Evolutionary conservation across 92 coral and sea anemone species (phyloP).

Genomic region (Phymanthus crucifer): DNA sequence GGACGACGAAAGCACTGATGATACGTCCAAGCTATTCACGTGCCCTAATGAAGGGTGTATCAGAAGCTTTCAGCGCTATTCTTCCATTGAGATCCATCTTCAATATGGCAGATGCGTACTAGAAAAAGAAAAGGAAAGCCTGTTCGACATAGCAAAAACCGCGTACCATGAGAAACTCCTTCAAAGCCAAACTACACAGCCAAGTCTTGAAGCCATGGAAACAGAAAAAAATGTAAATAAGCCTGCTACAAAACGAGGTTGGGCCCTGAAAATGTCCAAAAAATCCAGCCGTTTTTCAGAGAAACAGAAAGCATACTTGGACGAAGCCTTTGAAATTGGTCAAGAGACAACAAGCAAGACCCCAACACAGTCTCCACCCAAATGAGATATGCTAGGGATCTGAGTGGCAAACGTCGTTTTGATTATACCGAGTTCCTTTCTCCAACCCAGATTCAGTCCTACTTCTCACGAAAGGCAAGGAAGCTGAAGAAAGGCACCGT

Average conservation of each 20-base stretch:
- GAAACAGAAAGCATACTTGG: conserved; percentile 16
- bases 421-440: conserved; percentile 34
- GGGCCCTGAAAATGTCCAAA: conserved; percentile 24
- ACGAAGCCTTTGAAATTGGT: conserved; percentile 10
- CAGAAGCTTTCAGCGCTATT: conserved; percentile 15
- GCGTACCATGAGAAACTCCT: conserved; percentile 15
- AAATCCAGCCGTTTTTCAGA: conserved; percentile 20
- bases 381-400: conserved; percentile 43
- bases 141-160: conserved; percentile 12
- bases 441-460: conserved; percentile 38
- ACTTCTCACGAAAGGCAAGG: conserved; percentile 6
- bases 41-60: conserved; percentile 25
- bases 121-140: conserved; percentile 27
- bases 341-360: conserved; percentile 33
- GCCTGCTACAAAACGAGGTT: conserved; percentile 15
- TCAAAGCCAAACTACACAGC: conserved; percentile 12
- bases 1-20: neutral
- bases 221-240: neutral
- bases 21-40: neutral
- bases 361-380: conserved; percentile 30
- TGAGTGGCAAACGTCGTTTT: conserved; percentile 40
- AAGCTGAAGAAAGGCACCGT: conserved; percentile 6
- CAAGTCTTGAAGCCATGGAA: conserved; percentile 10
- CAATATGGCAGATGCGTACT: conserved; percentile 16
- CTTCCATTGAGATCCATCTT: conserved; percentile 29